These are phyloP conservation scores for Cyaniris semiargus DNA, from an alignment of 2,888 invertebrate species.

Conservation along the genomic window DNA sequence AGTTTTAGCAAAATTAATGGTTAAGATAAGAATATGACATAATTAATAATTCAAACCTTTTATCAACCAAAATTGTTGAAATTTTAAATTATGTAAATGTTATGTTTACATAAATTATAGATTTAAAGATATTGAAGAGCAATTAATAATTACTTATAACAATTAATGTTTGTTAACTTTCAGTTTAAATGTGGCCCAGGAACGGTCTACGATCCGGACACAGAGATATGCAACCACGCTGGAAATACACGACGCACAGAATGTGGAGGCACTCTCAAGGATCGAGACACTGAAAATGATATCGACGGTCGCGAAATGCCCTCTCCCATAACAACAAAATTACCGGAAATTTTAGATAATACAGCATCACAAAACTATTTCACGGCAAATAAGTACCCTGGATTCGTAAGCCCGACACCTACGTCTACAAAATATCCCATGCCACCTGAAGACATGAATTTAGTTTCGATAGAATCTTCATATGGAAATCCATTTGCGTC, in stretches of 20 bases:
- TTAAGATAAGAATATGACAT: no score
- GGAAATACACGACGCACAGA: conserved; percentile 84
- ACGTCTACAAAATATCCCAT: not conserved
- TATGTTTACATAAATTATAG: no score
- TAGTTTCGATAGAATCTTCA: not conserved
- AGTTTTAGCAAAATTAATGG: no score
- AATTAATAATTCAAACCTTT: no score
- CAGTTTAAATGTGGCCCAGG: conserved; percentile 87
- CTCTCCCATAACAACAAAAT: conserved; percentile 56
- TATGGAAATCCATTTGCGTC: not conserved
- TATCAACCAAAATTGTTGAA: no score
- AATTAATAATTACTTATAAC: no score
- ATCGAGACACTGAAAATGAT: conserved; percentile 66
- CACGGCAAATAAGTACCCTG: conserved; percentile 8
- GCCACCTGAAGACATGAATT: not conserved
- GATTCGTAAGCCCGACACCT: not conserved
- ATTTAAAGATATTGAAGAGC: no score
- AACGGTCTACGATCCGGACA: conserved; percentile 86
- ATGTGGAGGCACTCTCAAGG: conserved; percentile 73
- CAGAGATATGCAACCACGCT: conserved; percentile 86
- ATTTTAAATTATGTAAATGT: no score
- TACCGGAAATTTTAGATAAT: conserved; percentile 45
- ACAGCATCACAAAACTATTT: conserved; percentile 32
- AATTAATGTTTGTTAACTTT: conserved; percentile 46
- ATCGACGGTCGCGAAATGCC: conserved; percentile 65